phyloP scores from a whole-genome alignment of 2,797 vertebrate genomes.

The Erithacus rubecula region DNA sequence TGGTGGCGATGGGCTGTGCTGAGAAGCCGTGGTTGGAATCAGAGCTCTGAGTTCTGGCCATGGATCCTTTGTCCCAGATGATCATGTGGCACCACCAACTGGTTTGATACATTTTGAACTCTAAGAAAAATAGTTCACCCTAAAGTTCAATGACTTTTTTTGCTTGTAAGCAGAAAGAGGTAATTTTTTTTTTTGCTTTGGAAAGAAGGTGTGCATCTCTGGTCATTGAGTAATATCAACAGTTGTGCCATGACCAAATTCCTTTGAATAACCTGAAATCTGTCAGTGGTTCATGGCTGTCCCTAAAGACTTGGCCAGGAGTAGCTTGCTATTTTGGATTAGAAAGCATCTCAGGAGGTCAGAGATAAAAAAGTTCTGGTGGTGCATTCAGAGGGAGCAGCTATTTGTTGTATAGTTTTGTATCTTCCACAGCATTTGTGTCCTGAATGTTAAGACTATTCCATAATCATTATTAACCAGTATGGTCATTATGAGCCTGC shows the following conservation, averaged over 20 bases:
- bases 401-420: neutral
- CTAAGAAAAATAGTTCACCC: neutral
- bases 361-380: neutral
- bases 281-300: neutral
- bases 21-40: neutral
- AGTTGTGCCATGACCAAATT: too few species aligned
- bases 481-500: neutral
- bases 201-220: neutral
- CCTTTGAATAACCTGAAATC: neutral
- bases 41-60: accelerated
- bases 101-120: neutral
- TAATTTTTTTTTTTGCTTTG: neutral
- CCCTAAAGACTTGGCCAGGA: neutral
- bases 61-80: neutral
- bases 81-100: neutral
- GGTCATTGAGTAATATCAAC: too few species aligned
- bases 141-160: neutral
- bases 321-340: neutral
- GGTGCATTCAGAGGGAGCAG: neutral
- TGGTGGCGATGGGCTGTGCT: neutral
- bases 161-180: neutral
- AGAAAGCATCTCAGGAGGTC: neutral
- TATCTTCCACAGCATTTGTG: conserved; percentile 5
- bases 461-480: conserved; percentile 32
- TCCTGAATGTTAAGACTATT: conserved; percentile 30